phyloP scores from a whole-genome alignment of 1,140 invertebrate genomes.

The Pseudomyrmex concolor region DNA sequence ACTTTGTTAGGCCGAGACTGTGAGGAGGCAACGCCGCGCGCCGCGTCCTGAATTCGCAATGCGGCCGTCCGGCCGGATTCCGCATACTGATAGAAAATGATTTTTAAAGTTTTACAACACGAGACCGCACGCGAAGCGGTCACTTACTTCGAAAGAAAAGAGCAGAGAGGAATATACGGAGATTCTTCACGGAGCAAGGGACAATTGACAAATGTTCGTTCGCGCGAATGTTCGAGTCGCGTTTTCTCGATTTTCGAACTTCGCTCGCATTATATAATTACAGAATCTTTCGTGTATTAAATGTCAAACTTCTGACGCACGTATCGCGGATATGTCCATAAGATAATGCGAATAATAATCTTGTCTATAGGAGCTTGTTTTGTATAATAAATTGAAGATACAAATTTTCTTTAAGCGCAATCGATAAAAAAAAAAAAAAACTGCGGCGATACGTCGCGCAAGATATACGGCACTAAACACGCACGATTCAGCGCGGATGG shows the following conservation, averaged over 20 bases:
- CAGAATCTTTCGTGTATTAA: no score
- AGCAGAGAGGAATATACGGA: neutral
- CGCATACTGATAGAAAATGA: slow-evolving; percentile 69
- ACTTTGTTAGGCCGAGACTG: slow-evolving; percentile 70
- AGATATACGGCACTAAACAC: slow-evolving; percentile 7
- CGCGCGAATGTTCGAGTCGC: neutral
- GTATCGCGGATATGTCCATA: neutral
- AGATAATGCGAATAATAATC: neutral
- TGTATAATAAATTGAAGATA: neutral
- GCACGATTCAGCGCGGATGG: slow-evolving; percentile 21
- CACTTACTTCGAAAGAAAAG: neutral
- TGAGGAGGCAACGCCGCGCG: slow-evolving; percentile 45
- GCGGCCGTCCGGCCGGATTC: slow-evolving; percentile 49
- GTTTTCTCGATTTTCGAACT: neutral
- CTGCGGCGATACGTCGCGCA: neutral
- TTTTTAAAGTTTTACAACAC: slow-evolving; percentile 63
- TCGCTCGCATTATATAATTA: neutral
- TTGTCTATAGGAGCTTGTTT: neutral
- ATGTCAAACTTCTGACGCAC: neutral
- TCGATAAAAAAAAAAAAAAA: no score
- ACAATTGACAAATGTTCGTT: neutral
- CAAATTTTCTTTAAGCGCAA: neutral
- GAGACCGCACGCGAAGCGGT: no score
- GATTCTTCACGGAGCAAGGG: neutral
- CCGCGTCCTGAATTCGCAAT: slow-evolving; percentile 62